These are phyloP conservation scores for Origma solitaria DNA, from an alignment of 2,113 vertebrate genomes.

Conservation along the genomic window DNA sequence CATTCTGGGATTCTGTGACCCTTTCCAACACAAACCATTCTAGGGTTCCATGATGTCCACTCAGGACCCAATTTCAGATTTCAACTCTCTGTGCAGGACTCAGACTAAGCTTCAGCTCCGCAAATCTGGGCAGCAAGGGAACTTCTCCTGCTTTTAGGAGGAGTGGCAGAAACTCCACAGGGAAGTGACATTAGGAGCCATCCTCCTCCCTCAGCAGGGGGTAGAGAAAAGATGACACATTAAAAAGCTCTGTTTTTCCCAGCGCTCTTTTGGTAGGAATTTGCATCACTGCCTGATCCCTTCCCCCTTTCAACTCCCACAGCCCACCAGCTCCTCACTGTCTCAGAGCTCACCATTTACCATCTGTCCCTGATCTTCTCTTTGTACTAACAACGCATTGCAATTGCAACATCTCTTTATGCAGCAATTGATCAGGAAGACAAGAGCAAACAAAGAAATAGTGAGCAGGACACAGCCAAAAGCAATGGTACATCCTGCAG, in stretches of 20 bases:
- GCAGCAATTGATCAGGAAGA: neutral
- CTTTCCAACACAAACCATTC: neutral
- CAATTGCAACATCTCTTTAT: neutral
- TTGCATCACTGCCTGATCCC: neutral
- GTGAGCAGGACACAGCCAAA: neutral
- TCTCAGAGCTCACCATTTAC: neutral
- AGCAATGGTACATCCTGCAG: neutral
- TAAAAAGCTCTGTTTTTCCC: neutral
- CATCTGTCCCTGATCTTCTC: neutral
- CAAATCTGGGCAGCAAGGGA: neutral
- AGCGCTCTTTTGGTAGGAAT: neutral
- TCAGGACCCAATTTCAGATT: neutral
- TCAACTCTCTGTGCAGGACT: neutral
- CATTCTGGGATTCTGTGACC: neutral
- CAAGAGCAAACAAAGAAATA: neutral
- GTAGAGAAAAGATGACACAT: neutral
- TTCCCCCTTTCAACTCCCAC: neutral
- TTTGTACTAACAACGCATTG: neutral
- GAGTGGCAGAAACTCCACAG: neutral
- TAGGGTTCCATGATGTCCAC: neutral
- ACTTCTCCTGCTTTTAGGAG: neutral
- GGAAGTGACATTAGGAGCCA: accelerated
- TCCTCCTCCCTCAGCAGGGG: neutral
- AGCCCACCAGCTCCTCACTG: neutral
- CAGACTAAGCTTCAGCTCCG: neutral